Conservation (phyloP, 2,888 invertebrate species). For the Tetheella fluctuosa region DNA sequence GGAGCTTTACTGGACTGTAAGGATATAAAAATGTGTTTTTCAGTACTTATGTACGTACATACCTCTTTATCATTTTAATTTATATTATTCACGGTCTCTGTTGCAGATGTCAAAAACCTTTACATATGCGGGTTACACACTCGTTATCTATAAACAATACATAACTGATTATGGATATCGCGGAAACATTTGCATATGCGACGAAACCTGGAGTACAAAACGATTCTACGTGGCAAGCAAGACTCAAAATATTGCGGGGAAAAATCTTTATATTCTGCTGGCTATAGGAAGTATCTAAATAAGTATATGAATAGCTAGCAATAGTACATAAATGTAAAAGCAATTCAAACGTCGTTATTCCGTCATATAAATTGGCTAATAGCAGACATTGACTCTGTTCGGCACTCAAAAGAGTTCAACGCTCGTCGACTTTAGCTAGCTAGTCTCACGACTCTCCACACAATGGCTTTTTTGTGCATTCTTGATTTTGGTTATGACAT, state of each 20-base stretch:
- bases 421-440: conserved; percentile 71
- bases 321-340: conserved; percentile 35
- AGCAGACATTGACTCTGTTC: conserved; percentile 70
- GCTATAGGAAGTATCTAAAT: conserved; percentile 17
- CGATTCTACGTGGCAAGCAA: background rate
- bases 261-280: background rate
- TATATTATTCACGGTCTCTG: conserved; percentile 44
- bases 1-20: background rate
- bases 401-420: conserved; percentile 79
- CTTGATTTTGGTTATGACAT: conserved; percentile 80
- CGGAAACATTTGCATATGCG: background rate
- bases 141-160: conserved; percentile 43
- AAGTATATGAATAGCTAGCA: conserved; percentile 23
- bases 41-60: conserved; percentile 8
- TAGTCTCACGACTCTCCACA: conserved; percentile 78
- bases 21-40: conserved; percentile 10
- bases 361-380: conserved; percentile 72
- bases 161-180: conserved; percentile 30
- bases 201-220: background rate
- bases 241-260: background rate
- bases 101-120: conserved; percentile 59
- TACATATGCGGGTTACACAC: conserved; percentile 57
- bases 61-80: conserved; percentile 31
- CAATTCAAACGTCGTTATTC: conserved; percentile 58
- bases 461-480: conserved; percentile 81